These are phyloP conservation scores for Sebastolobus alascanus DNA, from an alignment of 2,797 vertebrate species.

Conservation along the genomic window DNA sequence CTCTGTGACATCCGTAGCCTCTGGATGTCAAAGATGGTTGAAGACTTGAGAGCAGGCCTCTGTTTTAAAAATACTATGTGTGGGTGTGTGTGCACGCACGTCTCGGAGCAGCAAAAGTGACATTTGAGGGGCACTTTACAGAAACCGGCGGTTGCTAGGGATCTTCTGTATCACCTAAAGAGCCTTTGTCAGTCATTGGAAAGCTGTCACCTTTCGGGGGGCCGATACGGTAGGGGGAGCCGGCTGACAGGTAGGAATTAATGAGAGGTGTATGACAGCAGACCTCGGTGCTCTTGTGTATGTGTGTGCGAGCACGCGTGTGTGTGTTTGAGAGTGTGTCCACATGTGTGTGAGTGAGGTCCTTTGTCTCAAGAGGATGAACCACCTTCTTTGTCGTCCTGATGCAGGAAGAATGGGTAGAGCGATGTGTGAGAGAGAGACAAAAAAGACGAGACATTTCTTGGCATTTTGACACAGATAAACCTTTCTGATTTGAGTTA, in stretches of 20 bases:
- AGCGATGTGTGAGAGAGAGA: constrained; percentile 31
- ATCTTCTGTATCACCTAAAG: constrained; percentile 88
- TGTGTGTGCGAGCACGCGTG: constrained; percentile 52
- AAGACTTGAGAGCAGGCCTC: constrained; percentile 83
- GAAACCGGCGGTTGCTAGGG: constrained; percentile 83
- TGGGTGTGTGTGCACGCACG: constrained; percentile 80
- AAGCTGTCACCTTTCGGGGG: constrained; percentile 84
- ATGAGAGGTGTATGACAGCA: constrained; percentile 86
- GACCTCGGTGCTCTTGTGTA: constrained; percentile 76
- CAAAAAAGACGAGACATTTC: constrained; percentile 32
- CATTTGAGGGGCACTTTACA: constrained; percentile 90
- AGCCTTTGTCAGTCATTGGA: constrained; percentile 87
- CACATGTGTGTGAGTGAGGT: constrained; percentile 63
- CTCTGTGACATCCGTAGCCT: constrained; percentile 80
- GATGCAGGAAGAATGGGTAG: constrained; percentile 49
- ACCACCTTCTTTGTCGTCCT: constrained; percentile 72
- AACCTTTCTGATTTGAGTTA: constrained; percentile 18
- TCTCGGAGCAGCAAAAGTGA: constrained; percentile 85
- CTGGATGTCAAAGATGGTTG: constrained; percentile 83
- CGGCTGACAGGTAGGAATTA: constrained; percentile 87
- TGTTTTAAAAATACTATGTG: constrained; percentile 83
- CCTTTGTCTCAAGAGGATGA: constrained; percentile 84
- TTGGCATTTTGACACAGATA: constrained; percentile 10
- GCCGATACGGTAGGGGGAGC: constrained; percentile 80
- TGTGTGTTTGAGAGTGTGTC: constrained; percentile 55